Evolutionary conservation across 2,797 vertebrate genomes (phyloP).

Genomic region (Poeciliopsis infans): DNA sequence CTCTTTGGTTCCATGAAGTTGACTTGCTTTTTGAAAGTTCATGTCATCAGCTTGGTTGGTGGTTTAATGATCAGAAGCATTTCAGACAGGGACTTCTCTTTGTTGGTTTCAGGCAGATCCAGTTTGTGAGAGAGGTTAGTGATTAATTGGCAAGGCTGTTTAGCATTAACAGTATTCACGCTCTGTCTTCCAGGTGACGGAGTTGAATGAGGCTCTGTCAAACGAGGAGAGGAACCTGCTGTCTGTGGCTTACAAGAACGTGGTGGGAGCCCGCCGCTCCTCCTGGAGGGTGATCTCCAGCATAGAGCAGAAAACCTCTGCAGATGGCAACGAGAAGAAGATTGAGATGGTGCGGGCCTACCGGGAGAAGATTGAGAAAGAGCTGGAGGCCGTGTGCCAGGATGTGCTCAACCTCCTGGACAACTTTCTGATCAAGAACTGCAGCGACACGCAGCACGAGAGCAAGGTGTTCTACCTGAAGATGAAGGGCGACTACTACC

Average conservation of each 20-base stretch:
- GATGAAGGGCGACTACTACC: slow-evolving; percentile 99
- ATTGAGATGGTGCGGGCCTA: slow-evolving; percentile 98
- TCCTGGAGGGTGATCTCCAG: slow-evolving; percentile 99
- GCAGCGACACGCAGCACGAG: slow-evolving; percentile 97
- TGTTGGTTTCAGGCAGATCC: neutral
- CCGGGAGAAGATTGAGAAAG: slow-evolving; percentile 98
- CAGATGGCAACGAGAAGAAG: slow-evolving; percentile 98
- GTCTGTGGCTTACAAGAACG: slow-evolving; percentile 98
- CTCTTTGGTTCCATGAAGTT: neutral
- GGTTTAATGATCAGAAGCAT: neutral
- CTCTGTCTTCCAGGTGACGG: slow-evolving; percentile 87
- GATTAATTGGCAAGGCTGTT: neutral
- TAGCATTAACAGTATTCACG: slow-evolving; percentile 26
- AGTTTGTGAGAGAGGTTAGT: neutral
- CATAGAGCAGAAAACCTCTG: slow-evolving; percentile 99
- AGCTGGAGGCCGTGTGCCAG: slow-evolving; percentile 96
- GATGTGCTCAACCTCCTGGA: slow-evolving; percentile 97
- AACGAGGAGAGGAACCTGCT: slow-evolving; percentile 98
- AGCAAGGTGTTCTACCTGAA: slow-evolving; percentile 99
- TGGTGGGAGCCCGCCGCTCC: slow-evolving; percentile 95
- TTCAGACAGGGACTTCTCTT: neutral
- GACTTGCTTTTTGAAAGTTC: neutral
- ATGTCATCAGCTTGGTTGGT: neutral
- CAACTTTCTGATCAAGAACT: slow-evolving; percentile 99
- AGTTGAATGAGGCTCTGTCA: slow-evolving; percentile 96